Base-by-base conservation (phyloP, 92 coral and sea anemone genomes). In the Siderastrea siderea region DNA sequence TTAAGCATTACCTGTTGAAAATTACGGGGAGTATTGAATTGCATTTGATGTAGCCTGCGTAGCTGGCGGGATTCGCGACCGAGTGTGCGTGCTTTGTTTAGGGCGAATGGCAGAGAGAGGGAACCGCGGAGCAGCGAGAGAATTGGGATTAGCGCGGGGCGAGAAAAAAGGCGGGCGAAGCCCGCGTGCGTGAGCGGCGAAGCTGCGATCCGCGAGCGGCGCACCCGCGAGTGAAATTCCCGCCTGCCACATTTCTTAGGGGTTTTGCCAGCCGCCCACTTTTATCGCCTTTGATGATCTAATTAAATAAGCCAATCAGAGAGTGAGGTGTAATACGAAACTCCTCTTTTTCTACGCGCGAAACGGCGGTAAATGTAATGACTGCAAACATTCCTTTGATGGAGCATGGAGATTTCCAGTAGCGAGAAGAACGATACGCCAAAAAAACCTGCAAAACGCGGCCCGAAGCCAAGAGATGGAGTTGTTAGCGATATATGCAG, bases 191-290 rank as follows among this genome's bases (percentile, higher is more conserved):
- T 26, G 38, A 26, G 38, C 38, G 38, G 38, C 38, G 38, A 26
- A 26, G 38, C 38, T 51, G 73, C 47, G 50, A 68, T 68, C 6
- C 73, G 50, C 3, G 73, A 68, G 73, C 73, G 73, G 50, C 73
- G 73, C 17, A 47, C 51, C 73, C 50, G 73, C 73, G 73, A 68
- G 75, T 47, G 57, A 70, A 70, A 19, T 70, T 70, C 75, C 75
- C 75, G 75, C 75, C 75, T 14, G 75, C 75, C 75, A 71, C 75
- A 71, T 71, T 71, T 71, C 38, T 13, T 71, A 54, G 11, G 65
- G 80, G 38, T 75, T 54, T 75, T 75, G 47, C 80, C 55, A n/a
- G 80, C 80, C 80, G 80, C 80, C 51, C 80, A 75, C 65, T 54
- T 75, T 75, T 19, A 54, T 75, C 80, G 19, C 38, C 38, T 26